These are phyloP conservation scores for Lagria hirta DNA, from an alignment of 2,888 invertebrate species.

Conservation along the genomic window DNA sequence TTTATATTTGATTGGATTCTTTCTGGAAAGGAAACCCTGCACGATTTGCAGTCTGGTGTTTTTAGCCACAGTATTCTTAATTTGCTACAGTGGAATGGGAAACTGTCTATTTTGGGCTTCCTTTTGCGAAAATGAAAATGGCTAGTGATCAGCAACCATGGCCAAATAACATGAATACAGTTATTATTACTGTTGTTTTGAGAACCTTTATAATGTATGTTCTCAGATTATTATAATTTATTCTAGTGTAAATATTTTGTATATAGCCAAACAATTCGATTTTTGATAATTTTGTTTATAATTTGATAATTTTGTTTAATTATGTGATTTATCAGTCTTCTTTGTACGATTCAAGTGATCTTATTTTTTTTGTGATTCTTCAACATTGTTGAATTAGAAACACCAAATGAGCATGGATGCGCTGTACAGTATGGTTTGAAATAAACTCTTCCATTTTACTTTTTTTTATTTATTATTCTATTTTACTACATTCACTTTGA, in stretches of 20 bases:
- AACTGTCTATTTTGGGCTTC: constrained; percentile 91
- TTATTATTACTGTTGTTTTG: too few species aligned
- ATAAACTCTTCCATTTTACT: constrained; percentile 16
- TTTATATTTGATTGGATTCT: constrained; percentile 93
- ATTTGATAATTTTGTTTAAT: too few species aligned
- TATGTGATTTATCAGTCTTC: too few species aligned
- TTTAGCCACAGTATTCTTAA: constrained; percentile 85
- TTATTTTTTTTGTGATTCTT: constrained; percentile 17
- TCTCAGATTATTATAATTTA: too few species aligned
- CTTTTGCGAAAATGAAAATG: constrained; percentile 69
- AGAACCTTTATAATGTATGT: too few species aligned
- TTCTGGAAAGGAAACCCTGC: constrained; percentile 95
- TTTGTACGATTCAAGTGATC: too few species aligned
- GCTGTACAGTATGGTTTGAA: constrained; percentile 17
- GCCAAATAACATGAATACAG: too few species aligned
- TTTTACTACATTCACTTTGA: too few species aligned
- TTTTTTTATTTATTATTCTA: constrained; percentile 1
- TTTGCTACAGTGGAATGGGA: constrained; percentile 95
- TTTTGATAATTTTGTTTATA: too few species aligned
- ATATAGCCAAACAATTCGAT: too few species aligned
- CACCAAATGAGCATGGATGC: constrained; percentile 15
- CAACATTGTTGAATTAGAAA: constrained; percentile 16
- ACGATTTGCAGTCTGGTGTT: constrained; percentile 96
- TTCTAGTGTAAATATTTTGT: too few species aligned
- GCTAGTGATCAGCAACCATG: constrained; percentile 36